Evolutionary conservation across 2,888 invertebrate species (phyloP), one percentile per base, ranked within the genome.

Genomic region (Heliothis peltigera): DNA sequence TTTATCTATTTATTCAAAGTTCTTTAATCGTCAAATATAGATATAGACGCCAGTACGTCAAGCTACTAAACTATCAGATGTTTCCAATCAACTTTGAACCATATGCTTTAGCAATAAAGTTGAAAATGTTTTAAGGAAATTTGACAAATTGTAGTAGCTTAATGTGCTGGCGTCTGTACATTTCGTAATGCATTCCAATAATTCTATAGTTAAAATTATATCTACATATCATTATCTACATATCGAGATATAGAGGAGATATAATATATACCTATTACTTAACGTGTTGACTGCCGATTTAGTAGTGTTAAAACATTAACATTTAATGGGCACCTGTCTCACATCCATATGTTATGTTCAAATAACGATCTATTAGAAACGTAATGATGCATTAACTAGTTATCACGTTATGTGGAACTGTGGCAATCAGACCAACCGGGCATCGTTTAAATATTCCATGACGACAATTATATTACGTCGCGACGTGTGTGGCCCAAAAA

Each of bases 221-320:
- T n/a, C n/a, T n/a, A n/a, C n/a, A n/a, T n/a, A n/a, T n/a, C n/a
- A n/a, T n/a, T n/a, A n/a, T n/a, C n/a, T n/a, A n/a, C n/a, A n/a
- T n/a, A n/a, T n/a, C n/a, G n/a, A n/a, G n/a, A n/a, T n/a, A n/a
- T n/a, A n/a, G n/a, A n/a, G n/a, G n/a, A n/a, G n/a, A n/a, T n/a
- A n/a, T n/a, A n/a, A n/a, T n/a, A n/a, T n/a, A n/a, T n/a, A n/a
- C n/a, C n/a, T 44, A 39, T 17, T 21, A 15, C 12, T 21, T 21
- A 46, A 32, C 28, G 7, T 35, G 12, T 22, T 46, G 22, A 65
- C 64, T 35, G 12, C 18, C 39, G 18, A 65, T 64, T 54, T 52
- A 47, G 22, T 57, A 46, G 46, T 66, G 46, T 32, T 32, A 22
- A 46, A 12, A 18, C n/a, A 64, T 47, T 17, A 12, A n/a, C 53